phyloP scores from a whole-genome alignment of 23 tunicate species.

The Oikopleura albicans region DNA sequence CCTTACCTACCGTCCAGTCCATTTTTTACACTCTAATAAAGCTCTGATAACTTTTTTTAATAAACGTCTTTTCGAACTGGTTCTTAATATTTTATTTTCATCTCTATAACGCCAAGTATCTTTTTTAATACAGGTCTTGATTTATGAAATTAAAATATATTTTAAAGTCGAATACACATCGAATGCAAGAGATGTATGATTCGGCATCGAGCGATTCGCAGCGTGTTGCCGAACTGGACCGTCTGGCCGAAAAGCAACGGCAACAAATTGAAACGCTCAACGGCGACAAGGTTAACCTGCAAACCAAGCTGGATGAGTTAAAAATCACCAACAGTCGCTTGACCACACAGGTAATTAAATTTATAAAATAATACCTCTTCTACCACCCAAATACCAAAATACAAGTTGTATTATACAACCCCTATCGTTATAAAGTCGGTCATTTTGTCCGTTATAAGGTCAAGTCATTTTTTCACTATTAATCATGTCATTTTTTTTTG shows the following conservation, averaged over 20 bases:
- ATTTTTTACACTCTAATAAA: too few species aligned
- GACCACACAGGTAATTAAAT: neutral
- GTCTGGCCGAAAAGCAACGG: neutral
- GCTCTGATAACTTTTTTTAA: too few species aligned
- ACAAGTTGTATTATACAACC: too few species aligned
- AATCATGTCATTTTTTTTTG: too few species aligned
- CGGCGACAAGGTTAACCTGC: neutral
- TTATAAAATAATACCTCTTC: neutral
- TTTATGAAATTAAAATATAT: neutral
- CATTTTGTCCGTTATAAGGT: too few species aligned
- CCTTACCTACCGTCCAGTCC: too few species aligned
- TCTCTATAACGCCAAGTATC: too few species aligned
- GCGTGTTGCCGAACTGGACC: neutral
- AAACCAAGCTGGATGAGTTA: neutral
- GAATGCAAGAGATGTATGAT: neutral
- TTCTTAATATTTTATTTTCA: too few species aligned
- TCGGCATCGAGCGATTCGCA: neutral
- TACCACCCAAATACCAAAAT: neutral
- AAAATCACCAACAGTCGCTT: neutral
- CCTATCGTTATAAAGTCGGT: too few species aligned
- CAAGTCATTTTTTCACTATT: too few species aligned
- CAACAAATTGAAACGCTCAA: neutral
- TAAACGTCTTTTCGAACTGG: too few species aligned
- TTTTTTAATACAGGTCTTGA: too few species aligned
- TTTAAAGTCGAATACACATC: neutral